A percentile compares a stretch with the other conserved stretches of the same genome.
Conservation (phyloP, 2,797 vertebrate species). For the Enteromius trimaculatus region DNA sequence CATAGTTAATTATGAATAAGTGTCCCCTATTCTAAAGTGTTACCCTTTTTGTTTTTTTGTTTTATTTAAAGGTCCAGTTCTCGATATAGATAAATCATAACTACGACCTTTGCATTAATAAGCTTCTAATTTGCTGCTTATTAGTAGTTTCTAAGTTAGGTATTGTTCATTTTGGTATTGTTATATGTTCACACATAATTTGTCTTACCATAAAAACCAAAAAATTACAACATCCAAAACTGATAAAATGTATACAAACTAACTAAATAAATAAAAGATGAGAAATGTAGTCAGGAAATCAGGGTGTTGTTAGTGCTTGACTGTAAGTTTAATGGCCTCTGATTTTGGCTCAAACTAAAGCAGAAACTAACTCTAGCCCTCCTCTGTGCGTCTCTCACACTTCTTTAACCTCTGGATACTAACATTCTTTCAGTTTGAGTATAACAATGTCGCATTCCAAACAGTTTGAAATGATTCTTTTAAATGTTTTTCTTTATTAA, state of each 20-base stretch:
- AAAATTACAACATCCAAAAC: neutral
- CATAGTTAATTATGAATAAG: no score
- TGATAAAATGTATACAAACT: neutral
- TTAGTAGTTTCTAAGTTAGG: neutral
- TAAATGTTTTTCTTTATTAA: neutral
- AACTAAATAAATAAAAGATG: neutral
- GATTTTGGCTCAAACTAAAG: conserved; percentile 6
- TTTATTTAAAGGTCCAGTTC: neutral
- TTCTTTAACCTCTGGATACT: neutral
- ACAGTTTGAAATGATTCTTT: neutral
- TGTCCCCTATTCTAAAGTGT: no score
- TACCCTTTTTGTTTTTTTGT: no score
- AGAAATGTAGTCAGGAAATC: no score
- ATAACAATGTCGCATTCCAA: neutral
- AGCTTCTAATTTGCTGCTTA: neutral
- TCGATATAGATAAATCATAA: neutral
- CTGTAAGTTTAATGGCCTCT: neutral
- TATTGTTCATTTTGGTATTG: no score
- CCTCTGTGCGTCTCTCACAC: neutral
- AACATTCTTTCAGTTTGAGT: neutral
- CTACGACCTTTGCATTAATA: neutral
- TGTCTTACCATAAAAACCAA: neutral
- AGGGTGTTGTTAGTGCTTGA: no score
- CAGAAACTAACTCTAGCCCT: conserved; percentile 18
- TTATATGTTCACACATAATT: neutral